Conservation (phyloP, 2,113 vertebrate species). For the Nicator chloris region DNA sequence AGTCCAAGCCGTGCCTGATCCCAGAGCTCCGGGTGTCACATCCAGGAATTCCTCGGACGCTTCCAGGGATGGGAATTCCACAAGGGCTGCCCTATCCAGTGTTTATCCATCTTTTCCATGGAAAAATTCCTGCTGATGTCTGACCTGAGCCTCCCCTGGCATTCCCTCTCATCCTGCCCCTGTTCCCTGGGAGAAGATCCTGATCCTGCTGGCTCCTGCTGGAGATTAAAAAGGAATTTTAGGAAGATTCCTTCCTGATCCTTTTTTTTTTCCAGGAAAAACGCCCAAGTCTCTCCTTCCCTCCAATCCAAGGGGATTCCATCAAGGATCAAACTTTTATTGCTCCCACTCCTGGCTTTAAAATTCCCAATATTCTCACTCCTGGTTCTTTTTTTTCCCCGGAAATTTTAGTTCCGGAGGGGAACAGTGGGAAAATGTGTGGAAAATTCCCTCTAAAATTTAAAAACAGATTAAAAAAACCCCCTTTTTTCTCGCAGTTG, state of each 20-base stretch:
- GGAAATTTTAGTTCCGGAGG: background rate
- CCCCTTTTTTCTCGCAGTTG: background rate
- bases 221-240: background rate
- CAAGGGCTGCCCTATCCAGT: background rate
- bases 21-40: background rate
- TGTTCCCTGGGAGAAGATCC: too few species aligned
- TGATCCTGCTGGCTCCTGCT: too few species aligned
- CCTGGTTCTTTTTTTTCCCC: background rate
- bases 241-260: background rate
- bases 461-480: background rate
- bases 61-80: background rate
- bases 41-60: background rate
- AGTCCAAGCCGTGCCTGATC: background rate
- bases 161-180: too few species aligned
- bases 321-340: background rate
- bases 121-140: background rate
- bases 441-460: background rate
- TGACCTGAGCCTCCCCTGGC: background rate
- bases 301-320: too few species aligned
- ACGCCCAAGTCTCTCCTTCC: background rate
- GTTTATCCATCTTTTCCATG: background rate
- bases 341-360: background rate
- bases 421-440: background rate
- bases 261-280: background rate
- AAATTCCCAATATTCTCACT: background rate